Conservation (phyloP, 2,888 invertebrate species). For the Drosophila acutilabella region DNA sequence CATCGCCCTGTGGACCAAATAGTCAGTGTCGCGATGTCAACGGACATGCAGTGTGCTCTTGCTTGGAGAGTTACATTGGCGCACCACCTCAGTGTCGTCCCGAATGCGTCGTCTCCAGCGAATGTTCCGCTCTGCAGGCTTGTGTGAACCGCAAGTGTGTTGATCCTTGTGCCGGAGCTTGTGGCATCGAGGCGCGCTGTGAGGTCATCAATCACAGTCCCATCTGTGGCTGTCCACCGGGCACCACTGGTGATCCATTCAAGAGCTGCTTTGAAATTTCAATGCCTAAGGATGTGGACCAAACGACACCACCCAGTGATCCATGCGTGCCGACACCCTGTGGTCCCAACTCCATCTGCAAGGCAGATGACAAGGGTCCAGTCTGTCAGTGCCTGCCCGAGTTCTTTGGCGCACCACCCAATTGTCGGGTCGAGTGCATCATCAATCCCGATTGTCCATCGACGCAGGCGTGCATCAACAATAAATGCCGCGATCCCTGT, state of each 20-base stretch:
- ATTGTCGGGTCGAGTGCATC: slow-evolving; percentile 93
- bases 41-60: slow-evolving; percentile 92
- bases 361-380: slow-evolving; percentile 90
- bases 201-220: slow-evolving; percentile 94
- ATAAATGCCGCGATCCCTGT: slow-evolving; percentile 93
- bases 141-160: slow-evolving; percentile 92
- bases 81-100: slow-evolving; percentile 93
- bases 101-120: slow-evolving; percentile 93
- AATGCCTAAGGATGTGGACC: slow-evolving; percentile 70
- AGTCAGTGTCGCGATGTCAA: slow-evolving; percentile 90
- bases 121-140: slow-evolving; percentile 92
- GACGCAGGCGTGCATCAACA: slow-evolving; percentile 92
- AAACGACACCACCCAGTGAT: slow-evolving; percentile 80
- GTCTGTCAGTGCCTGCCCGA: slow-evolving; percentile 92
- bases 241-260: slow-evolving; percentile 93
- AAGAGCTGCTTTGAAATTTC: slow-evolving; percentile 87
- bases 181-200: slow-evolving; percentile 91
- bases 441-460: slow-evolving; percentile 92
- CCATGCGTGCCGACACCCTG: slow-evolving; percentile 89
- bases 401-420: slow-evolving; percentile 92
- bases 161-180: slow-evolving; percentile 93
- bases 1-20: slow-evolving; percentile 91
- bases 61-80: slow-evolving; percentile 91
- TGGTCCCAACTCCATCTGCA: slow-evolving; percentile 93
- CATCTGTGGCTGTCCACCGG: slow-evolving; percentile 91